phyloP scores from a whole-genome alignment of 2,113 vertebrate genomes.

The Solea senegalensis region DNA sequence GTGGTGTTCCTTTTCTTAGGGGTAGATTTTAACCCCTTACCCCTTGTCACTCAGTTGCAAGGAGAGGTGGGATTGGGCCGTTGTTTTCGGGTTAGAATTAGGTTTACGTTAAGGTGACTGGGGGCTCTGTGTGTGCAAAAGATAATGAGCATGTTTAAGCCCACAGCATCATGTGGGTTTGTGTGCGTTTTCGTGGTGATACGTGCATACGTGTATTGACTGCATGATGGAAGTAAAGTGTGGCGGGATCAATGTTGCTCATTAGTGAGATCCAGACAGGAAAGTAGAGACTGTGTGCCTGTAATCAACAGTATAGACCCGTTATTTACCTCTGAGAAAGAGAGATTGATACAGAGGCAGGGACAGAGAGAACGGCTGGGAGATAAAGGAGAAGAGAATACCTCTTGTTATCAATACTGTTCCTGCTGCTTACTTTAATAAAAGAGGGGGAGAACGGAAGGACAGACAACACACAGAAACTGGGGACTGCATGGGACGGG shows the following conservation, averaged over 20 bases:
- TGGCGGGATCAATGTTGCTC: constrained; percentile 68
- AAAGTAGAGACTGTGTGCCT: constrained; percentile 56
- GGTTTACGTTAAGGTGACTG: background rate
- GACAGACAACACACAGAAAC: constrained; percentile 7
- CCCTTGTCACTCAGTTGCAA: too few species aligned
- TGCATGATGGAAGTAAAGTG: constrained; percentile 62
- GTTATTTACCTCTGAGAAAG: constrained; percentile 62
- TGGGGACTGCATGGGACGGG: background rate
- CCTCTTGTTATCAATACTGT: constrained; percentile 43
- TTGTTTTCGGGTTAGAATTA: too few species aligned
- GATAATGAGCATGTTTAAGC: background rate
- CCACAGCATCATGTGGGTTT: background rate
- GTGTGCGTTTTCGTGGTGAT: constrained; percentile 16
- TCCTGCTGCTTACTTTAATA: constrained; percentile 14
- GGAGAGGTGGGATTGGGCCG: too few species aligned
- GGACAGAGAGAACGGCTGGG: constrained; percentile 33
- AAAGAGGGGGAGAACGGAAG: constrained; percentile 16
- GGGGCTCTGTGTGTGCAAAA: background rate
- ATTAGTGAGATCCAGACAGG: constrained; percentile 67
- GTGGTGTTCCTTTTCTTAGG: too few species aligned
- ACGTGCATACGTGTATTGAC: constrained; percentile 51
- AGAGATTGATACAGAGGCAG: constrained; percentile 19
- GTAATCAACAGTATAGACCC: constrained; percentile 67
- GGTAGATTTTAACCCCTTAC: too few species aligned
- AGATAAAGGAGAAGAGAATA: constrained; percentile 30